These are phyloP conservation scores for Catharus ustulatus DNA, from an alignment of 2,797 vertebrate genomes.

Conservation along the genomic window DNA sequence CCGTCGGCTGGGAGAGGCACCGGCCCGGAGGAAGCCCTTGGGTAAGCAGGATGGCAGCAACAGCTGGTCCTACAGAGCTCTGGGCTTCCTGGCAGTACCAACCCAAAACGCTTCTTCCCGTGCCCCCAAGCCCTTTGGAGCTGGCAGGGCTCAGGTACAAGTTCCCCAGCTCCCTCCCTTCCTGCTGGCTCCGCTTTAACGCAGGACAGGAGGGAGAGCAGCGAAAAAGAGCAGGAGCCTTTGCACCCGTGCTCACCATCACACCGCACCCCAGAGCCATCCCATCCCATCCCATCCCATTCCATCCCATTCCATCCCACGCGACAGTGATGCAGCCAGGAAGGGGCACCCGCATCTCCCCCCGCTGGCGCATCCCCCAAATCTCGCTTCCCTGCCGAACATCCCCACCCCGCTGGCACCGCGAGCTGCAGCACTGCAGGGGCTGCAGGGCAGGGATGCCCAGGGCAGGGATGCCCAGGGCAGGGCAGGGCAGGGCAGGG, in stretches of 20 bases:
- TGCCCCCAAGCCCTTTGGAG: neutral
- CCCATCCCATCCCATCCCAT: neutral
- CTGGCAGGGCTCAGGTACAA: neutral
- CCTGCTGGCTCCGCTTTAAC: neutral
- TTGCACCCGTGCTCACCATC: rapidly evolving
- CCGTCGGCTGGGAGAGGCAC: neutral
- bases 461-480: too few relatives aligned
- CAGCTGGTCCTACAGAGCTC: neutral
- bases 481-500: neutral
- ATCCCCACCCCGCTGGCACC: neutral
- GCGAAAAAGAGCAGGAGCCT: rapidly evolving
- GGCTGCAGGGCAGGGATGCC: too few relatives aligned
- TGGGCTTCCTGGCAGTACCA: neutral
- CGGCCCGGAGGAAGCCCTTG: neutral
- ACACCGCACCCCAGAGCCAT: rapidly evolving
- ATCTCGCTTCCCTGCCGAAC: neutral
- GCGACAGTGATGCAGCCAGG: rapidly evolving
- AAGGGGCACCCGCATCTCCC: neutral
- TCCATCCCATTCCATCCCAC: rapidly evolving
- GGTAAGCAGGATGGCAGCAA: neutral
- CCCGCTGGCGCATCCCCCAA: neutral
- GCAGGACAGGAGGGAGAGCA: neutral
- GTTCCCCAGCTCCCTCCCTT: neutral
- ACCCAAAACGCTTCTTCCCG: neutral
- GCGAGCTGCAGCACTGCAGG: neutral